A percentile compares a stretch with the other conserved stretches of the same genome.
Conservation (phyloP, 2,888 invertebrate species). For the Cloeon dipterum region DNA sequence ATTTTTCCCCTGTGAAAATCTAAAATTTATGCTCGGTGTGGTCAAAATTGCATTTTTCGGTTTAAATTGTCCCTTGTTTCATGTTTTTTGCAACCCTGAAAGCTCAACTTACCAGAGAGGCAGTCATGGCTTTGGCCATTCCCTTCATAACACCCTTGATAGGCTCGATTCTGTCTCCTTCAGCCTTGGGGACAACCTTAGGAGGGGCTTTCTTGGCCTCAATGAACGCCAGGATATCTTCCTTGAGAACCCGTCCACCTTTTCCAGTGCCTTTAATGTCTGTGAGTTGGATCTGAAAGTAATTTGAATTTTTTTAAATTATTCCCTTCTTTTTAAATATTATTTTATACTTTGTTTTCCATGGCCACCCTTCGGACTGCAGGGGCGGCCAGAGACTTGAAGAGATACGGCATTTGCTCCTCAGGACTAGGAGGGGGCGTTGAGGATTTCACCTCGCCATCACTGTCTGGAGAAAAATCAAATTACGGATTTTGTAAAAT, state of each 20-base stretch:
- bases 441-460: neutral
- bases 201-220: constrained; percentile 8
- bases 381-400: constrained; percentile 50
- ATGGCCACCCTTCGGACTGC: constrained; percentile 83
- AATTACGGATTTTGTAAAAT: no score
- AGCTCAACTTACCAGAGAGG: constrained; percentile 41
- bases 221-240: constrained; percentile 62
- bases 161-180: constrained; percentile 30
- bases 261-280: constrained; percentile 59
- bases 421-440: neutral
- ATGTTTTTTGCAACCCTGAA: no score
- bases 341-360: constrained; percentile 46
- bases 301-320: neutral
- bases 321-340: constrained; percentile 1
- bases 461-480: neutral
- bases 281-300: constrained; percentile 36
- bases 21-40: no score
- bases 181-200: constrained; percentile 4
- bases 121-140: constrained; percentile 93
- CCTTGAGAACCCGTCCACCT: constrained; percentile 80
- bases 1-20: no score
- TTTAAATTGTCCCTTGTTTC: no score
- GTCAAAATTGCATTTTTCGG: no score
- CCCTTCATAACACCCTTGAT: constrained; percentile 67
- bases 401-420: neutral